Evolutionary conservation across 2,113 vertebrate genomes (phyloP).

Genomic region (Actenoides hombroni): DNA sequence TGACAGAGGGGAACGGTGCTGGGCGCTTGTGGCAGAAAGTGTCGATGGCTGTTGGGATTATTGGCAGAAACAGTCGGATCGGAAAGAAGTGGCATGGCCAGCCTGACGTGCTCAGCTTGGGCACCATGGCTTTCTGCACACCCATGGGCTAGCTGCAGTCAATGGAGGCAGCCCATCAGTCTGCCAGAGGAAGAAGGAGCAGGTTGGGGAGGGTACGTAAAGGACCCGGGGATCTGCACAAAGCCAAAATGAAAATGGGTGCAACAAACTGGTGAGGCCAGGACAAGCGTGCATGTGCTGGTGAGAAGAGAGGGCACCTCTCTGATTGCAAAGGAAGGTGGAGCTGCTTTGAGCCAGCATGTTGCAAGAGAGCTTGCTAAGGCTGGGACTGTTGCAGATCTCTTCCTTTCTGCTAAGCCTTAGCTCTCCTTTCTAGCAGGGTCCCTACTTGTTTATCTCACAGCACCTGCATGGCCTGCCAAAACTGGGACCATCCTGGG

Average conservation of each 20-base stretch:
- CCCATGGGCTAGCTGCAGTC: rapidly evolving
- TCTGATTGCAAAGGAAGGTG: not conserved
- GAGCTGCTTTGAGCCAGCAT: not conserved
- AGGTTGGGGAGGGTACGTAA: rapidly evolving
- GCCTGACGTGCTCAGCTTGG: not conserved
- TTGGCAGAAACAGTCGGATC: rapidly evolving
- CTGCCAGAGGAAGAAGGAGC: not conserved
- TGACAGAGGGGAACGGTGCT: not conserved
- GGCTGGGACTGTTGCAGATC: not conserved
- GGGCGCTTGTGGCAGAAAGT: not conserved
- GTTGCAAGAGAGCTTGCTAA: not conserved
- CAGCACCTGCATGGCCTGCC: not conserved
- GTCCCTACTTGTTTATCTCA: not conserved
- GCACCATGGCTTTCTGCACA: rapidly evolving
- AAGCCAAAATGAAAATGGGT: not conserved
- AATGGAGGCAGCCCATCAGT: not conserved
- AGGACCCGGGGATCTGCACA: not conserved
- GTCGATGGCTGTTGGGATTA: not conserved
- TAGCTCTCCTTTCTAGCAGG: not conserved
- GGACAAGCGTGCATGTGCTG: rapidly evolving
- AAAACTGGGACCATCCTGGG: not conserved
- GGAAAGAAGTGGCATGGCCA: not conserved
- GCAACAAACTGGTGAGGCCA: not conserved
- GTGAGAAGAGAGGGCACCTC: not conserved
- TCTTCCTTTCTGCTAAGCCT: not conserved